Percentiles rank a stretch among this genome's conserved stretches.
Conservation (phyloP, 2,113 vertebrate genomes). For the Lepus americanus region DNA sequence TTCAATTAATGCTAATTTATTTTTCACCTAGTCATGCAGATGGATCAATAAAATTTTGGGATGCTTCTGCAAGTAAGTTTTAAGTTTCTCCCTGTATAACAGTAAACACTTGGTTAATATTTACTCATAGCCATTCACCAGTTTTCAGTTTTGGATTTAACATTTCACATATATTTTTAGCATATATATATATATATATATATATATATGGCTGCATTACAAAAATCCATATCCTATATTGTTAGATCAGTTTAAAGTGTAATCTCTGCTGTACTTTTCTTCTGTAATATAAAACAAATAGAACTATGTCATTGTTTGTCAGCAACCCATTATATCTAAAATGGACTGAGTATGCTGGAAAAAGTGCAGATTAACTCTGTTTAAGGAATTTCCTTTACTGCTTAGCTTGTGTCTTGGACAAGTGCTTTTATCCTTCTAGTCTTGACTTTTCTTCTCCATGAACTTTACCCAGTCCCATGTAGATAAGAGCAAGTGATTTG, state of each 20-base stretch:
- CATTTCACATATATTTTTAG: slow-evolving; percentile 53
- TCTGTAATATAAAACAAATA: slow-evolving; percentile 35
- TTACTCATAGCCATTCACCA: not conserved
- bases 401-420: not conserved
- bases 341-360: not conserved
- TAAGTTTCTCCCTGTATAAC: slow-evolving; percentile 72
- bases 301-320: not conserved
- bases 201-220: not conserved
- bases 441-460: not conserved
- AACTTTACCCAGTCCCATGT: not conserved
- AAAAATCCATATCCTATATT: slow-evolving; percentile 34
- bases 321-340: not conserved
- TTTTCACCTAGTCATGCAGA: slow-evolving; percentile 94
- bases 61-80: slow-evolving; percentile 95
- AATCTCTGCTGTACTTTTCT: not conserved
- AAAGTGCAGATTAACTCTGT: not conserved
- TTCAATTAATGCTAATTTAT: slow-evolving; percentile 85
- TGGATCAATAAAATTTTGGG: slow-evolving; percentile 98
- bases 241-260: slow-evolving; percentile 41
- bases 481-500: slow-evolving; percentile 25
- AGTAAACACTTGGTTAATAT: slow-evolving; percentile 50
- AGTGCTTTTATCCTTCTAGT: not conserved
- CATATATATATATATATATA: not conserved
- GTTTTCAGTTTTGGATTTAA: slow-evolving; percentile 55
- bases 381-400: slow-evolving; percentile 44